These are phyloP conservation scores for Phaethon lepturus DNA, from an alignment of 2,113 vertebrate genomes.

Conservation along the genomic window DNA sequence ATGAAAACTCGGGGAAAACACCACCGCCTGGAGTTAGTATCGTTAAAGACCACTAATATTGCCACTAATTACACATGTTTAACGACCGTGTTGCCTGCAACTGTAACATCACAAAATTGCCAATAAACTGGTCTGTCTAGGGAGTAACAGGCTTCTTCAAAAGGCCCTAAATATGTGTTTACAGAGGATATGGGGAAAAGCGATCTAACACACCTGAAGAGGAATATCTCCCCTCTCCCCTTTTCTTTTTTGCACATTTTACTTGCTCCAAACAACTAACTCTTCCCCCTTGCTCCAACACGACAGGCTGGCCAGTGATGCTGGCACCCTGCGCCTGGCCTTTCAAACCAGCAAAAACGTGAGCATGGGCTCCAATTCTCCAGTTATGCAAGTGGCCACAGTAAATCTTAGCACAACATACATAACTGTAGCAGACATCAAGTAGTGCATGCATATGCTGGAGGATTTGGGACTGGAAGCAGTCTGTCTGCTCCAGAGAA, in stretches of 20 bases:
- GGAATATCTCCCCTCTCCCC: neutral
- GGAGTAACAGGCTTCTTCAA: neutral
- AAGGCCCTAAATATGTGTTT: neutral
- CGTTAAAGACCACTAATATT: neutral
- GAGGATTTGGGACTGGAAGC: neutral
- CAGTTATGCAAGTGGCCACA: neutral
- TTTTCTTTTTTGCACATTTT: neutral
- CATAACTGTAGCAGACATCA: neutral
- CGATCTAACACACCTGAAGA: neutral
- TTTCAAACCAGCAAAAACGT: fast-evolving
- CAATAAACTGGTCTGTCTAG: neutral
- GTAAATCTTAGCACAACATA: neutral
- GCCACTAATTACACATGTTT: neutral
- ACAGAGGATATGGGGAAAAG: neutral
- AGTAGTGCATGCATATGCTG: neutral
- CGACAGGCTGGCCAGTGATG: neutral
- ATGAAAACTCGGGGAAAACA: slow-evolving; percentile 16
- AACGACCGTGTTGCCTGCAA: slow-evolving; percentile 1
- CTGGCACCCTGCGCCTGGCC: neutral
- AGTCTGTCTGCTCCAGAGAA: slow-evolving; percentile 10
- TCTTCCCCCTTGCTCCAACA: neutral
- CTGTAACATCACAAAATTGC: neutral
- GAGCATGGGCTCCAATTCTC: neutral
- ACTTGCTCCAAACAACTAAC: neutral
- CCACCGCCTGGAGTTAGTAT: neutral